A percentile compares a stretch with the other conserved stretches of the same genome.
Evolutionary conservation across 92 coral and sea anemone genomes (phyloP).

Genomic region (Porites divaricata): DNA sequence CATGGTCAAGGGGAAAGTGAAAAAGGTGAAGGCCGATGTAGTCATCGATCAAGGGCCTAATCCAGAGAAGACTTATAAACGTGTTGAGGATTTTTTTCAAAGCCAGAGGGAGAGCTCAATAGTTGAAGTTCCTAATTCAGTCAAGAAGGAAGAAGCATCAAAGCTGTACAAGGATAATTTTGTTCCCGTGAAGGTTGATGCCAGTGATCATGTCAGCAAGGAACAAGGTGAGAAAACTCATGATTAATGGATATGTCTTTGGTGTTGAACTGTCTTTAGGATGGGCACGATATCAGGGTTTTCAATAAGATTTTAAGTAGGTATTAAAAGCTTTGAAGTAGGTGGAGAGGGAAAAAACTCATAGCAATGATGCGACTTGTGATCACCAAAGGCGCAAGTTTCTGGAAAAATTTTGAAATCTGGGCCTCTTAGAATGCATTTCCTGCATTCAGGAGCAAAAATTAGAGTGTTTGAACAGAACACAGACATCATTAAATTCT

Average conservation of each 20-base stretch:
- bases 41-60: constrained; percentile 73
- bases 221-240: constrained; percentile 67
- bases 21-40: constrained; percentile 75
- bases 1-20: constrained; percentile 90
- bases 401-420: too few relatives aligned
- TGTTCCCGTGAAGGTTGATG: constrained; percentile 65
- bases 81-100: constrained; percentile 94
- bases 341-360: too few relatives aligned
- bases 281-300: too few relatives aligned
- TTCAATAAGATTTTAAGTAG: too few relatives aligned
- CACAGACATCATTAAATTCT: too few relatives aligned
- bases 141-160: constrained; percentile 81
- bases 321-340: too few relatives aligned
- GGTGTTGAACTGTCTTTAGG: not conserved
- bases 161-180: constrained; percentile 76
- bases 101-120: constrained; percentile 96
- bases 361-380: too few relatives aligned
- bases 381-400: too few relatives aligned
- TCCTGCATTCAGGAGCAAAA: too few relatives aligned
- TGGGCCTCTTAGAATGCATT: too few relatives aligned
- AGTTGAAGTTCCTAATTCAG: constrained; percentile 93
- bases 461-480: too few relatives aligned
- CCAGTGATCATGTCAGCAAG: constrained; percentile 61
- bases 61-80: constrained; percentile 83
- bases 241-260: not conserved